Conservation (phyloP, 2,113 vertebrate species). For the Labeo catla region DNA sequence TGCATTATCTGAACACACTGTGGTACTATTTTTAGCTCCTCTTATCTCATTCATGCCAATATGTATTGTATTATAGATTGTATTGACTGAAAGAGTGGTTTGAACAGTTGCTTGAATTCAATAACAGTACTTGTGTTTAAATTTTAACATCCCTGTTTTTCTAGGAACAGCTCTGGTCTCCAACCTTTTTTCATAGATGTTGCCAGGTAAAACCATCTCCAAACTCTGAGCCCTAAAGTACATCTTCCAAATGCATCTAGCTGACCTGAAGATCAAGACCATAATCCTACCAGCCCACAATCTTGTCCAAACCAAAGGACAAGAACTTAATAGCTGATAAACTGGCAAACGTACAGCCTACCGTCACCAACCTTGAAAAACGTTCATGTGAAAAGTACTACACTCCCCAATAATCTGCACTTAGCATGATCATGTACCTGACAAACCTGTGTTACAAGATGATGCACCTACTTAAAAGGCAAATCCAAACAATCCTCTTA, state of each 20-base stretch:
- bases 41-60: neutral
- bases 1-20: neutral
- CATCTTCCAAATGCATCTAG: neutral
- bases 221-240: neutral
- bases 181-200: neutral
- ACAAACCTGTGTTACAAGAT: conserved; percentile 28
- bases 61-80: neutral
- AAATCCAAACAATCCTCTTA: conserved; percentile 9
- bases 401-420: neutral
- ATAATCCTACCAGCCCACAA: neutral
- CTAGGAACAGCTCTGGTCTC: neutral
- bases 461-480: neutral
- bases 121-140: neutral
- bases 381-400: neutral
- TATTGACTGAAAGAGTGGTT: neutral
- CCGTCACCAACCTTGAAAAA: neutral
- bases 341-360: neutral
- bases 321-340: neutral
- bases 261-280: neutral
- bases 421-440: neutral
- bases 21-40: neutral
- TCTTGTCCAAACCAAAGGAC: neutral
- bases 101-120: neutral
- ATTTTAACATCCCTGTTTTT: neutral
- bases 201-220: neutral